Evolutionary conservation across 2,888 invertebrate genomes (phyloP).

Genomic region (Stenodema calcarata): DNA sequence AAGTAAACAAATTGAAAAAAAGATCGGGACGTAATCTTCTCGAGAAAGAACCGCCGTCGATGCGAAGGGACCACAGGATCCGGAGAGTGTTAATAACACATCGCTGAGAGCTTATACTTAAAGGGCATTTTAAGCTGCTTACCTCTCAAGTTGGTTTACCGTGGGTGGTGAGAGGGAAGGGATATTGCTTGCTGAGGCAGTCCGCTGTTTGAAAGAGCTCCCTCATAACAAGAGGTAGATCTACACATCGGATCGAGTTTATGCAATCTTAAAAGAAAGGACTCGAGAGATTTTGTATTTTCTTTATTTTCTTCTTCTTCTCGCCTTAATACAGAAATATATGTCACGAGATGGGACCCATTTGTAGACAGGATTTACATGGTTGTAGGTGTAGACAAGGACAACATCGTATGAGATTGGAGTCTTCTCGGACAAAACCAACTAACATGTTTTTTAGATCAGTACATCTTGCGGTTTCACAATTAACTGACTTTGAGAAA

Average conservation of each 20-base stretch:
- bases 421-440: too few species aligned
- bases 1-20: background rate
- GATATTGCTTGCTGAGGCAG: background rate
- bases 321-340: too few species aligned
- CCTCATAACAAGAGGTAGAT: background rate
- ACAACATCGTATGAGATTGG: too few species aligned
- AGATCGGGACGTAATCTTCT: background rate
- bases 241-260: background rate
- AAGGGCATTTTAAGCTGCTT: slow-evolving; percentile 34
- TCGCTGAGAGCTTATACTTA: slow-evolving; percentile 14
- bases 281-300: background rate
- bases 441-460: too few species aligned
- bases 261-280: background rate
- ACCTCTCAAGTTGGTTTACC: slow-evolving; percentile 14
- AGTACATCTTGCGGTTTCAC: too few species aligned
- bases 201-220: background rate
- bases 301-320: background rate
- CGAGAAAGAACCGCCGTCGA: background rate
- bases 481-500: too few species aligned
- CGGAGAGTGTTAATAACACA: slow-evolving; percentile 14
- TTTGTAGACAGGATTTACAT: too few species aligned
- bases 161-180: background rate
- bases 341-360: too few species aligned
- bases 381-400: too few species aligned
- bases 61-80: background rate